Conservation (phyloP, 2,113 vertebrate genomes). For the Ameiurus melas region DNA sequence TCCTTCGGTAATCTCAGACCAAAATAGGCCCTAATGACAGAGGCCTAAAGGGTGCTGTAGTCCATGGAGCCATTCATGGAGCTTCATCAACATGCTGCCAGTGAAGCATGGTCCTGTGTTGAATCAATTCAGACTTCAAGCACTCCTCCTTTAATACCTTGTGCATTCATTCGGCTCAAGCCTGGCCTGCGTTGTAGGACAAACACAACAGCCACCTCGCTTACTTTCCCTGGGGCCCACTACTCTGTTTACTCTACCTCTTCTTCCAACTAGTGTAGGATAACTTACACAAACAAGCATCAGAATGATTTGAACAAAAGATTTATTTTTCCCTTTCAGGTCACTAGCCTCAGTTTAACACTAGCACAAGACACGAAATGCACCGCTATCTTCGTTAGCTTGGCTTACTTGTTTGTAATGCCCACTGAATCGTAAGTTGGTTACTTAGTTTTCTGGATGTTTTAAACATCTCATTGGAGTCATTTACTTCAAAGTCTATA, state of each 20-base stretch:
- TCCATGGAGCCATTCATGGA: conserved; percentile 80
- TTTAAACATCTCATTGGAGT: no score
- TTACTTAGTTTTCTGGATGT: no score
- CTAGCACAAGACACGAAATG: neutral
- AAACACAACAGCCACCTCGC: conserved; percentile 67
- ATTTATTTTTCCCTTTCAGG: neutral
- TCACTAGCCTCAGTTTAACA: neutral
- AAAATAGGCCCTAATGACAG: conserved; percentile 76
- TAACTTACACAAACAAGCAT: conserved; percentile 3
- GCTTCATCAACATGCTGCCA: conserved; percentile 81
- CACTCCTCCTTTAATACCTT: conserved; percentile 78
- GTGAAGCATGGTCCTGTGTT: conserved; percentile 77
- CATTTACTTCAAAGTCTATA: no score
- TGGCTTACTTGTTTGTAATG: no score
- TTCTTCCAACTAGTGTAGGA: conserved; percentile 1
- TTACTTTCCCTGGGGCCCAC: conserved; percentile 23
- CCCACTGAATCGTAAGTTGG: no score
- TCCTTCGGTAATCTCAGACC: conserved; percentile 70
- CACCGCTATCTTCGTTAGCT: no score
- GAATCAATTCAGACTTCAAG: conserved; percentile 81
- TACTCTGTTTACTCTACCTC: conserved; percentile 17
- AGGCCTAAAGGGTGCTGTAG: conserved; percentile 72
- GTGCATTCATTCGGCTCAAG: conserved; percentile 53
- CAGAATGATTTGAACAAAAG: neutral
- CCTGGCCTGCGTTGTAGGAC: conserved; percentile 77